Evolutionary conservation across 2,113 vertebrate species (phyloP), one percentile per base, ranked within the genome.

Genomic region (Tachuris rubrigastra): DNA sequence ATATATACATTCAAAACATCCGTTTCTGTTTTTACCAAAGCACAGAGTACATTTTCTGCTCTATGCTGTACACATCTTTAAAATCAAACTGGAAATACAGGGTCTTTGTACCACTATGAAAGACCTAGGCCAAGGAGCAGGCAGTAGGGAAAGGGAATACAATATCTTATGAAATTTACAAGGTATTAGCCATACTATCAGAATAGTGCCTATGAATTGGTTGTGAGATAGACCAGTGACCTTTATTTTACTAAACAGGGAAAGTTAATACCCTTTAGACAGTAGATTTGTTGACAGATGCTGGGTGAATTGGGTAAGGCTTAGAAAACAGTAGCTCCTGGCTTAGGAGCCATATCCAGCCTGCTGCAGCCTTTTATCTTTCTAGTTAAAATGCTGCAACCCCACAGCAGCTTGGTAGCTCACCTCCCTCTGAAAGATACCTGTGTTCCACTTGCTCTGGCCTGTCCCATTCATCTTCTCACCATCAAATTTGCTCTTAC

Each of bases 401-500:
- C 39, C 33, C 52, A 66, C 74, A 76, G 59, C n/a, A 91, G 39
- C 52, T 50, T 21, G 5, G 71, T 56, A 74, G 67, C 52, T 90
- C 81, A 52, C 35, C 59, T 87, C 71, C 22, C 81, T 76, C 55
- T 84, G 35, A 69, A 91, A 73, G 94, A 73, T 11, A 66, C 33
- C 33, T 69, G 30, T 30, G 79, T 94, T 94, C 65, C 82, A 71
- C 94, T 94, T 87, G 95, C 94, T 95, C 72, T 95, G 95, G 90
- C 59, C 72, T 93, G 77, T 39, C 28, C 68, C 88, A 96, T 97
- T 94, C 80, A 95, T 96, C 96, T 92, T 94, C 91, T 87, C 78
- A 60, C 75, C 69, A 79, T 92, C 90, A 96, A 94, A 97, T 92
- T 47, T 60, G 50, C 82, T 96, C 91, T 96, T 88, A 96, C 96